phyloP scores from a whole-genome alignment of 1,140 invertebrate species.

The Liolophura sinensis region DNA sequence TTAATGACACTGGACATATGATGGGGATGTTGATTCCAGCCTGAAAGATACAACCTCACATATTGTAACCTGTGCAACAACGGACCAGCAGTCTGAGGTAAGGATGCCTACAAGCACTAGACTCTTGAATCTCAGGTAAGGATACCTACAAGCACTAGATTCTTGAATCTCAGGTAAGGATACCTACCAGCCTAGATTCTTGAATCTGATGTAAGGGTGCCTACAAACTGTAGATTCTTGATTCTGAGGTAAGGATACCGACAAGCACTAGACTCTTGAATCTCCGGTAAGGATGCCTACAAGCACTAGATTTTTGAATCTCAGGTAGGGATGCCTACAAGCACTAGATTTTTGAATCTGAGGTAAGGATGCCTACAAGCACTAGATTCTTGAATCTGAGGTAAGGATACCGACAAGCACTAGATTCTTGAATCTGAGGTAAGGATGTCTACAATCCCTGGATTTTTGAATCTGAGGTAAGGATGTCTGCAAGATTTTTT shows the following conservation, averaged over 20 bases:
- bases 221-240: no score
- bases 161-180: not conserved
- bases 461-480: not conserved
- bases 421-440: no score
- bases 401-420: constrained; percentile 14
- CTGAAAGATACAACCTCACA: constrained; percentile 32
- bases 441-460: no score
- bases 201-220: no score
- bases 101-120: not conserved
- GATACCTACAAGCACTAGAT: not conserved
- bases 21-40: constrained; percentile 34
- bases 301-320: not conserved
- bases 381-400: no score
- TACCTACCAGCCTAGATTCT: no score
- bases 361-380: no score
- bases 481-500: no score
- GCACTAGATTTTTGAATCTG: no score
- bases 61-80: constrained; percentile 18
- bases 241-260: constrained; percentile 19
- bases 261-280: no score
- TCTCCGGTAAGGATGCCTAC: no score
- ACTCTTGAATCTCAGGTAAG: not conserved
- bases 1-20: constrained; percentile 32
- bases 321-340: no score
- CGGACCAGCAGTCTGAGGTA: constrained; percentile 24